phyloP scores from a whole-genome alignment of 2,888 invertebrate genomes.

The Heliconius ethilla region DNA sequence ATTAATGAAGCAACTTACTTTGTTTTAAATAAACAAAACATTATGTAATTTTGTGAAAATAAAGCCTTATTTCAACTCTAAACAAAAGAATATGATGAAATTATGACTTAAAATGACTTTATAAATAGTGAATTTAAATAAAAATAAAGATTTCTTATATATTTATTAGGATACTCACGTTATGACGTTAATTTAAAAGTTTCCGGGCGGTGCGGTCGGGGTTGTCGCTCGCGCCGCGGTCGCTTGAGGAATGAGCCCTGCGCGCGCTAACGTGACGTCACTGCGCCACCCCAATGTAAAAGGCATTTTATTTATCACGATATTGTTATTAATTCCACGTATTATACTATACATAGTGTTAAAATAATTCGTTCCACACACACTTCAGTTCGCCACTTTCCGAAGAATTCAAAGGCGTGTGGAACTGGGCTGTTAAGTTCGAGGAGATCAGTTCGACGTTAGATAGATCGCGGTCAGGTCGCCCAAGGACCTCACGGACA shows the following conservation, averaged over 20 bases:
- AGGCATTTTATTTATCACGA: conserved; percentile 10
- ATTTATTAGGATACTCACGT: background rate
- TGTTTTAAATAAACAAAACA: background rate
- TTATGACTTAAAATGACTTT: too few species aligned
- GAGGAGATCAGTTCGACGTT: too few species aligned
- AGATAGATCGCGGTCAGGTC: too few species aligned
- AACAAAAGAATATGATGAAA: too few species aligned
- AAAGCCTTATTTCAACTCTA: too few species aligned
- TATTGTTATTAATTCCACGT: background rate
- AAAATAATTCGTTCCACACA: too few species aligned
- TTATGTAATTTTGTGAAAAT: too few species aligned
- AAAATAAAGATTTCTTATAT: background rate
- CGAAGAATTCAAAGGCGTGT: too few species aligned
- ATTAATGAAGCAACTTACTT: background rate
- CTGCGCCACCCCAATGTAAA: conserved; percentile 28
- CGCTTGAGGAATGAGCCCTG: conserved; percentile 17
- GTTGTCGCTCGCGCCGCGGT: background rate
- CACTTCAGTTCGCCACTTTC: too few species aligned
- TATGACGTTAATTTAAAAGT: background rate
- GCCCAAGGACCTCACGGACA: too few species aligned
- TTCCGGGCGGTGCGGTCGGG: background rate
- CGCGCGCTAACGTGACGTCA: conserved; percentile 30
- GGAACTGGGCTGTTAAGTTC: too few species aligned
- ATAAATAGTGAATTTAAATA: background rate
- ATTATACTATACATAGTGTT: background rate